These are phyloP conservation scores for Zhuqinia jingwanae DNA, from an alignment of 2,888 invertebrate species.

Conservation along the genomic window DNA sequence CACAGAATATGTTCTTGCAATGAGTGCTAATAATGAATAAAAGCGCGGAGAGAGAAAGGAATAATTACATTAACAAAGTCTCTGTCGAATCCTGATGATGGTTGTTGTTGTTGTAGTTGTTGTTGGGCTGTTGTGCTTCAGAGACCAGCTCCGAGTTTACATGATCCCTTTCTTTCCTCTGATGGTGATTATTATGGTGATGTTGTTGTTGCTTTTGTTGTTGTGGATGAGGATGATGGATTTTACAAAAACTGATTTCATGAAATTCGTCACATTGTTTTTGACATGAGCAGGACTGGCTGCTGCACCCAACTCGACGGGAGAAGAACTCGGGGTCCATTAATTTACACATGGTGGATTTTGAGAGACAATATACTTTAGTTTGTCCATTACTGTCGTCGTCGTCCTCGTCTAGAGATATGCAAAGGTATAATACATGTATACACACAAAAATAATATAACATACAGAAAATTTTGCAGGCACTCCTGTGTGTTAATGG, in stretches of 20 bases:
- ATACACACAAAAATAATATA: too few species aligned
- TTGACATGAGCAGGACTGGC: conserved; percentile 40
- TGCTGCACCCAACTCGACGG: conserved; percentile 30
- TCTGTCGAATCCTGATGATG: conserved; percentile 48
- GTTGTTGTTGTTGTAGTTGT: background rate
- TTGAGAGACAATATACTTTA: conserved; percentile 77
- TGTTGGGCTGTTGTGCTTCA: conserved; percentile 16
- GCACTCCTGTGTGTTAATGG: background rate
- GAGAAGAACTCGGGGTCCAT: conserved; percentile 73
- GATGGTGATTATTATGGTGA: too few species aligned
- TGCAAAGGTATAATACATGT: too few species aligned
- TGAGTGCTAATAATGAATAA: conserved; percentile 57
- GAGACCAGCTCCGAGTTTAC: conserved; percentile 41
- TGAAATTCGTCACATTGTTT: conserved; percentile 58
- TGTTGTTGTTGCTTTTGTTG: conserved; percentile 44
- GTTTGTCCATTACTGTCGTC: conserved; percentile 53
- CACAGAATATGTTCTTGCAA: conserved; percentile 41
- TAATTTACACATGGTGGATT: conserved; percentile 76
- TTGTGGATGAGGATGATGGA: conserved; percentile 54
- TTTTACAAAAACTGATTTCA: conserved; percentile 55
- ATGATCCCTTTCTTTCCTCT: conserved; percentile 44
- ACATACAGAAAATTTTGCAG: too few species aligned
- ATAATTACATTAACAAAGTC: conserved; percentile 77
- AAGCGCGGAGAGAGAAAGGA: conserved; percentile 42
- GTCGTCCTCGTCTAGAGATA: too few species aligned